These are phyloP conservation scores for Tridacna crocea DNA, from an alignment of 2,888 invertebrate genomes.

Conservation along the genomic window DNA sequence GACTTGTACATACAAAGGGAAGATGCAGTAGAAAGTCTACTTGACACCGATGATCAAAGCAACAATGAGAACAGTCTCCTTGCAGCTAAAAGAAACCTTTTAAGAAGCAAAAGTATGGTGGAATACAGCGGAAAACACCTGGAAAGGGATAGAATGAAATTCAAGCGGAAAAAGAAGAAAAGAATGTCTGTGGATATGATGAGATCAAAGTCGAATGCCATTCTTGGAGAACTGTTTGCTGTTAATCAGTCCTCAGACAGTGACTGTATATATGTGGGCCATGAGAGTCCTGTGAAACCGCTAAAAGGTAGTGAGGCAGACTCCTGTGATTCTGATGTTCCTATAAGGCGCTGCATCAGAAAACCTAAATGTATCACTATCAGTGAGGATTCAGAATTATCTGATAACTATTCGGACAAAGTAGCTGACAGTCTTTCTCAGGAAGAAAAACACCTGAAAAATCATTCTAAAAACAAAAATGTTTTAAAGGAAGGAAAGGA, in stretches of 20 bases:
- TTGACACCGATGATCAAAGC: neutral
- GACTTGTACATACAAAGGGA: neutral
- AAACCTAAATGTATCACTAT: neutral
- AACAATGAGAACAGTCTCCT: neutral
- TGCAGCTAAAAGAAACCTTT: neutral
- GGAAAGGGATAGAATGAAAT: neutral
- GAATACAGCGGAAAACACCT: neutral
- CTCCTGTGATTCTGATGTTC: neutral
- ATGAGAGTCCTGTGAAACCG: neutral
- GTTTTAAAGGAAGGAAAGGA: neutral
- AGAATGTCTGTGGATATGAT: slow-evolving; percentile 32
- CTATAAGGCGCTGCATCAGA: neutral
- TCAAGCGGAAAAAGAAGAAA: slow-evolving; percentile 17
- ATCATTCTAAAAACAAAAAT: neutral
- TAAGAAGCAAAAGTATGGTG: neutral
- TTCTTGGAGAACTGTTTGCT: slow-evolving; percentile 37
- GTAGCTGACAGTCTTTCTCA: neutral
- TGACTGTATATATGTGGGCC: neutral
- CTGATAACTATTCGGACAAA: neutral
- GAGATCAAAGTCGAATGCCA: slow-evolving; percentile 14
- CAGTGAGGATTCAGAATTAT: neutral
- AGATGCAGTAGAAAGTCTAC: neutral
- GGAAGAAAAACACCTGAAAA: neutral
- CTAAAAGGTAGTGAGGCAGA: neutral
- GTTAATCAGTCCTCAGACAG: slow-evolving; percentile 30